phyloP scores from a whole-genome alignment of 2,113 vertebrate genomes.

The Thomomys bottae region DNA sequence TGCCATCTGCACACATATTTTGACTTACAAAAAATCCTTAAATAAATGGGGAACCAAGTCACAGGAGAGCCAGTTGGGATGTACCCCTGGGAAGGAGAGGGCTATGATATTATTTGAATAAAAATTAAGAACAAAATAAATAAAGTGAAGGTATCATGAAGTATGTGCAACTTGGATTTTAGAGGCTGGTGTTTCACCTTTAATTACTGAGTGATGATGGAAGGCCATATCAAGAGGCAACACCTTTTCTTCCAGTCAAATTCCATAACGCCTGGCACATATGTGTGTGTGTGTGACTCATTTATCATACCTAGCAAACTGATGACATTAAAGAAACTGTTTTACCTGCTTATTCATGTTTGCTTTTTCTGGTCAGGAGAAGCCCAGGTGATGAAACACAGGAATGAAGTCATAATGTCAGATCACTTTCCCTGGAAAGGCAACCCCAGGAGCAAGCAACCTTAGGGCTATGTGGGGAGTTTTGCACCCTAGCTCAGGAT shows the following conservation, averaged over 20 bases:
- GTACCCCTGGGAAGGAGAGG: background rate
- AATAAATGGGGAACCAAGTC: background rate
- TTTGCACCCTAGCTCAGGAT: background rate
- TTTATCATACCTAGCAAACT: background rate
- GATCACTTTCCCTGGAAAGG: background rate
- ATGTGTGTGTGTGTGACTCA: background rate
- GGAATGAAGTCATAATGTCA: background rate
- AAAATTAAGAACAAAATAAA: background rate
- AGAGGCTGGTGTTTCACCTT: background rate
- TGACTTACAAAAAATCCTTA: background rate
- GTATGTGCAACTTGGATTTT: background rate
- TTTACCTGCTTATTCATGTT: slow-evolving; percentile 9
- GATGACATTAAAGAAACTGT: background rate
- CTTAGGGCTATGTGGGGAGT: rapidly evolving
- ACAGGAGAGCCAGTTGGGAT: background rate
- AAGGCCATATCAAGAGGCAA: background rate
- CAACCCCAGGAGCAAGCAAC: background rate
- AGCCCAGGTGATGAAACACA: background rate
- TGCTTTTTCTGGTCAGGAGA: background rate
- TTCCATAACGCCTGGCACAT: background rate
- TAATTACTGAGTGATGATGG: background rate
- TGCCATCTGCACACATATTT: background rate
- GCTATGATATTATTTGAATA: background rate
- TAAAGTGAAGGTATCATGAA: background rate
- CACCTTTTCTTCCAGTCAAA: background rate